These are phyloP conservation scores for Podarcis siculus DNA, from an alignment of 2,797 vertebrate genomes.

Conservation along the genomic window DNA sequence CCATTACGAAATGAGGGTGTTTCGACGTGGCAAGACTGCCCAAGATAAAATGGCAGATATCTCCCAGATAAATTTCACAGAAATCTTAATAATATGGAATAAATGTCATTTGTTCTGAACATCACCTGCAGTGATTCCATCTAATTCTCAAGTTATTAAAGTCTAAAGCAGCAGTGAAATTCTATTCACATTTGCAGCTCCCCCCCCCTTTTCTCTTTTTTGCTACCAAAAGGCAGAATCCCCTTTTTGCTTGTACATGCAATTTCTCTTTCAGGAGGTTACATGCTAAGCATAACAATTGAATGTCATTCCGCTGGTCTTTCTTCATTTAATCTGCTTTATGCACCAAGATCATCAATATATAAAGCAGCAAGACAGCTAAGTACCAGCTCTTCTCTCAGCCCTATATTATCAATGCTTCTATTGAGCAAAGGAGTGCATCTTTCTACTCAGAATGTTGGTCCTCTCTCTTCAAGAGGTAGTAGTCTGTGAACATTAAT, in stretches of 20 bases:
- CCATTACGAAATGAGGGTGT: conserved; percentile 14
- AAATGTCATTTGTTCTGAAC: conserved; percentile 29
- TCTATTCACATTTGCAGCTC: neutral
- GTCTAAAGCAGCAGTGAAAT: conserved; percentile 20
- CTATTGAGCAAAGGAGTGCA: neutral
- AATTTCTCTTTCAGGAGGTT: neutral
- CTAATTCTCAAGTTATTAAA: conserved; percentile 23
- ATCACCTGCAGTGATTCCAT: conserved; percentile 12
- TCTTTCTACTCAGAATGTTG: neutral
- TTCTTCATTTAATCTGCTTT: neutral
- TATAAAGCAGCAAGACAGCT: neutral
- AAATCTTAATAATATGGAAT: conserved; percentile 30
- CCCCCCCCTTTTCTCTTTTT: neutral
- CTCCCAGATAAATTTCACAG: conserved; percentile 10
- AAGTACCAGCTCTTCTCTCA: neutral
- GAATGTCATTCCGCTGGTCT: neutral
- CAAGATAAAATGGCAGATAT: conserved; percentile 7
- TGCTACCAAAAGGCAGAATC: conserved; percentile 6
- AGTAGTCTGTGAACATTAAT: neutral
- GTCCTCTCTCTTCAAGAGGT: neutral
- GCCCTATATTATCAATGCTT: neutral
- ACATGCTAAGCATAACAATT: conserved; percentile 11
- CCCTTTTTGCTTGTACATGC: neutral
- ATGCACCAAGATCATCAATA: conserved; percentile 2
- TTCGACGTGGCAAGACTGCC: neutral